Conservation (phyloP, 1,140 invertebrate genomes). For the Bombus difficillimus region DNA sequence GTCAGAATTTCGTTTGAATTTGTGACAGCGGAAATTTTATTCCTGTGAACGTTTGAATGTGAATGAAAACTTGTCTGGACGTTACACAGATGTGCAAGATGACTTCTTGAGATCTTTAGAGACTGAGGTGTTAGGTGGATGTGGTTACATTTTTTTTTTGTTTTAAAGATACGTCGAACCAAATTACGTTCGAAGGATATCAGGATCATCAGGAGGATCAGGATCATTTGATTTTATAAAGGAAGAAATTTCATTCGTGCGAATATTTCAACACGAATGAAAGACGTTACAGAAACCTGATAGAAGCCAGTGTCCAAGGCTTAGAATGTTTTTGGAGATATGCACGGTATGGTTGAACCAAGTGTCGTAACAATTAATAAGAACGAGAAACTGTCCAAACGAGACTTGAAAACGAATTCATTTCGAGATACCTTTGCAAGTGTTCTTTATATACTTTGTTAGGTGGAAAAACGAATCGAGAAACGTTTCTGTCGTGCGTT, state of each 20-base stretch:
- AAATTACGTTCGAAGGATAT: background rate
- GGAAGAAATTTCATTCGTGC: too few species aligned
- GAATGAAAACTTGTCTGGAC: background rate
- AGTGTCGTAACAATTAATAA: background rate
- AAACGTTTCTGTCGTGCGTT: background rate
- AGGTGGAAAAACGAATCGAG: background rate
- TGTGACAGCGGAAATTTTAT: background rate
- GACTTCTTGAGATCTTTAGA: too few species aligned
- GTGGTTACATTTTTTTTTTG: too few species aligned
- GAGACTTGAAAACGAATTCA: too few species aligned
- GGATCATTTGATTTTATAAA: too few species aligned
- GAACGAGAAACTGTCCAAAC: background rate
- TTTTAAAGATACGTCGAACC: background rate
- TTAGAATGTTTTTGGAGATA: too few species aligned
- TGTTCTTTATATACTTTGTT: background rate
- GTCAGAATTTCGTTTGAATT: slow-evolving; percentile 2
- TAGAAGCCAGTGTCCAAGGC: too few species aligned
- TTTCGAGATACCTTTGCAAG: background rate
- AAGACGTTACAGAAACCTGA: too few species aligned
- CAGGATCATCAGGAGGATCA: too few species aligned
- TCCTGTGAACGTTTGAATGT: background rate
- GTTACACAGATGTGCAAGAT: background rate
- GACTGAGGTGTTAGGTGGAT: too few species aligned
- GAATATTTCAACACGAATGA: too few species aligned
- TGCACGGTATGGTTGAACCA: background rate